A percentile compares a stretch with the other conserved stretches of the same genome.
phyloP scores from a whole-genome alignment of 2,888 invertebrate species.

The Darwinula stevensoni region DNA sequence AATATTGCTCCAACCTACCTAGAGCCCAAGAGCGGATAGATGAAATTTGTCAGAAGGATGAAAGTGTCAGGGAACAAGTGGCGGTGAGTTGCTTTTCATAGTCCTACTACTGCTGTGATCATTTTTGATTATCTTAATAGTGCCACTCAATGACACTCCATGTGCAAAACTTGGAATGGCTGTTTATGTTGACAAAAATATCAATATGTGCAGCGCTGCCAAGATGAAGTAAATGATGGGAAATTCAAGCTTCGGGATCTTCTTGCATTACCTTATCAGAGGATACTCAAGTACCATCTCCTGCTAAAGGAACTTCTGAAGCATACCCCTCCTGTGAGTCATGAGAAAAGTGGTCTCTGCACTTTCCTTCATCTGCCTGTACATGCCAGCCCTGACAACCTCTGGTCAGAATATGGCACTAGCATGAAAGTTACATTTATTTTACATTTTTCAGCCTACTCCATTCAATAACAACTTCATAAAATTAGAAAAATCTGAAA shows the following conservation, averaged over 20 bases:
- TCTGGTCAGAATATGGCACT: too few relatives aligned
- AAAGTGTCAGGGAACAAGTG: conserved; percentile 31
- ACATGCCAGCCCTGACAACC: too few relatives aligned
- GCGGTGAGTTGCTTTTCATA: too few relatives aligned
- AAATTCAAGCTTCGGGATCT: conserved; percentile 83
- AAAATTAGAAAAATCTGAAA: too few relatives aligned
- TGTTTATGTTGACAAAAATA: background rate
- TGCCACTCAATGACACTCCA: too few relatives aligned
- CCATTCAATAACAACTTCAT: background rate
- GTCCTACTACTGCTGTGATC: too few relatives aligned
- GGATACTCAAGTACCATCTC: conserved; percentile 87
- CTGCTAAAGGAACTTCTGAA: conserved; percentile 62
- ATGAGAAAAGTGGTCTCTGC: too few relatives aligned
- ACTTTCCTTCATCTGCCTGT: background rate
- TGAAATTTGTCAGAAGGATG: conserved; percentile 34
- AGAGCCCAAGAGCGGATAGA: conserved; percentile 60
- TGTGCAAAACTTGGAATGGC: too few relatives aligned
- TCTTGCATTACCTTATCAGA: conserved; percentile 89
- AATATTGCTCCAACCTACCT: conserved; percentile 80
- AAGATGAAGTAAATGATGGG: conserved; percentile 57
- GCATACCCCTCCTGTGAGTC: conserved; percentile 42
- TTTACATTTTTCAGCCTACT: conserved; percentile 4
- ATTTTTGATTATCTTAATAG: too few relatives aligned
- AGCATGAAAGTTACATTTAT: too few relatives aligned
- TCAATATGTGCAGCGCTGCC: too few relatives aligned